A percentile compares a stretch with the other conserved stretches of the same genome.
Conservation (phyloP, 2,113 vertebrate species). For the Sphaerodactylus townsendi region DNA sequence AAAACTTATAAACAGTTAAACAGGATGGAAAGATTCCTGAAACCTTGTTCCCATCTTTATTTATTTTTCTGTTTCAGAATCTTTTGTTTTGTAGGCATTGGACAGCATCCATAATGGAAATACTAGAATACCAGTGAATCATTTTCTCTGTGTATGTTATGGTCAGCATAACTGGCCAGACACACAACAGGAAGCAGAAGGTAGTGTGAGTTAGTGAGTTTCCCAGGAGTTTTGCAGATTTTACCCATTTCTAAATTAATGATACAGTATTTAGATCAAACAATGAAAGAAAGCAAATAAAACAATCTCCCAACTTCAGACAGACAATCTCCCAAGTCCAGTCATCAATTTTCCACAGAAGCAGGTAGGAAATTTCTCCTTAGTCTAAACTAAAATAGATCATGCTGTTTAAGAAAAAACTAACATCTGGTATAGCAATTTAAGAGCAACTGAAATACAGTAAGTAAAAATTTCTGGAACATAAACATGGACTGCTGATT, state of each 20-base stretch:
- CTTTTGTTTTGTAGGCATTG: conserved; percentile 30
- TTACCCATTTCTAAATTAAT: not conserved
- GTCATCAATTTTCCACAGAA: not conserved
- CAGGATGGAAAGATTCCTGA: conserved; percentile 7
- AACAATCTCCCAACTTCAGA: not conserved
- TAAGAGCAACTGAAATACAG: not conserved
- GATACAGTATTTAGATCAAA: not conserved
- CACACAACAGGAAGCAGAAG: conserved; percentile 17
- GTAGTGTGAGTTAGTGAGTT: not conserved
- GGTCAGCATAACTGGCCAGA: not conserved
- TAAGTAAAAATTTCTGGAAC: not conserved
- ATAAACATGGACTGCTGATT: no score
- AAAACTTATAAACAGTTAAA: not conserved
- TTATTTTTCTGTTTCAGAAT: conserved; percentile 17
- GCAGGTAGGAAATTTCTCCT: not conserved
- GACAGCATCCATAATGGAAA: conserved; percentile 11
- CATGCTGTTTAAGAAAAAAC: not conserved
- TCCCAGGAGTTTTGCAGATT: not conserved
- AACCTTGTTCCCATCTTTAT: conserved; percentile 6
- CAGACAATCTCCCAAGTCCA: no score
- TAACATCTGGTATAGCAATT: not conserved
- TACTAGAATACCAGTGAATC: not conserved
- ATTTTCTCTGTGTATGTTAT: not conserved
- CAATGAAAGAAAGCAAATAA: not conserved
- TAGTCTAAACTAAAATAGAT: not conserved